These are phyloP conservation scores for Harpegnathos saltator DNA, from an alignment of 1,140 invertebrate species.

Conservation along the genomic window DNA sequence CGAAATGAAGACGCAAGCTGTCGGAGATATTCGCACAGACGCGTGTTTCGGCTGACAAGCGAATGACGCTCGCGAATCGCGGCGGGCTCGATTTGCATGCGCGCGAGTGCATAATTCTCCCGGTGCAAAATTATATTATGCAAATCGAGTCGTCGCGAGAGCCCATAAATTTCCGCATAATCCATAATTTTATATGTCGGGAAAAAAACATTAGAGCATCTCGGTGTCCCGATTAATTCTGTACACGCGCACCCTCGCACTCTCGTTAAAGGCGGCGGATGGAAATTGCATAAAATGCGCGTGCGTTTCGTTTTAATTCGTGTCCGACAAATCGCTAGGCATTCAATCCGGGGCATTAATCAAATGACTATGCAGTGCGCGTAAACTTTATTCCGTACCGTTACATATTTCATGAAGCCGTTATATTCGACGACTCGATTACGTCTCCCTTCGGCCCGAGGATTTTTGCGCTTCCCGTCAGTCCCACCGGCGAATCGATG, in stretches of 20 bases:
- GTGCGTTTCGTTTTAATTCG: slow-evolving; percentile 44
- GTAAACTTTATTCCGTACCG: slow-evolving; percentile 39
- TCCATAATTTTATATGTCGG: slow-evolving; percentile 45
- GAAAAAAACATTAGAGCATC: slow-evolving; percentile 42
- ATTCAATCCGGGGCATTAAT: slow-evolving; percentile 52
- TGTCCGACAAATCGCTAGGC: slow-evolving; percentile 23
- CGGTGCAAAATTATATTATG: slow-evolving; percentile 32
- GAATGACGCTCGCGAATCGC: slow-evolving; percentile 11
- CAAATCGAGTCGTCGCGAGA: slow-evolving; percentile 32
- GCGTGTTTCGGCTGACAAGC: slow-evolving; percentile 2
- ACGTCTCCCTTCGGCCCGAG: not conserved
- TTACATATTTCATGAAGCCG: slow-evolving; percentile 51
- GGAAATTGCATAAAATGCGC: slow-evolving; percentile 42
- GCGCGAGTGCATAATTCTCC: not conserved
- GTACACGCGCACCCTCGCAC: slow-evolving; percentile 18
- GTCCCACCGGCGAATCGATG: slow-evolving; percentile 30
- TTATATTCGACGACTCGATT: slow-evolving; percentile 41
- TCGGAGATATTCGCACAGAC: not conserved
- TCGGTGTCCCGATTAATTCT: slow-evolving; percentile 40
- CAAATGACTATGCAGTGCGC: slow-evolving; percentile 40
- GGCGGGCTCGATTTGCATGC: slow-evolving; percentile 15
- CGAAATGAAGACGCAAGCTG: not conserved
- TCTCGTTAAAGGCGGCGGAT: slow-evolving; percentile 36
- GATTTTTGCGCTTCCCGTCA: not conserved
- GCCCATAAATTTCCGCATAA: slow-evolving; percentile 34